Evolutionary conservation across 2,888 invertebrate species (phyloP).

Genomic region (Mayetiola destructor): DNA sequence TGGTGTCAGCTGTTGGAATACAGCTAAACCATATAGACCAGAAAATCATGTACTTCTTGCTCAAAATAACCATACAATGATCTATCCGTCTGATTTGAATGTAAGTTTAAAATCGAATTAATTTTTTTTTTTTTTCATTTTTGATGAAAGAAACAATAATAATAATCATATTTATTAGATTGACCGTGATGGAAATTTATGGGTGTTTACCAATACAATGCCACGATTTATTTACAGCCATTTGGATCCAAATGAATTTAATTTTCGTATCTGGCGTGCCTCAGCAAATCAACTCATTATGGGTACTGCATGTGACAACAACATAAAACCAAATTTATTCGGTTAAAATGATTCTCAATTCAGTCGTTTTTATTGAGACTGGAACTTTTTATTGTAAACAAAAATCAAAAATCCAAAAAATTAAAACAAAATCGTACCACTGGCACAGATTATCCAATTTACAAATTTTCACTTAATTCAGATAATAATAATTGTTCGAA

Average conservation of each 20-base stretch:
- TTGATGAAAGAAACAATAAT: neutral
- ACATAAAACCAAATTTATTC: neutral
- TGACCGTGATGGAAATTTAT: conserved; percentile 13
- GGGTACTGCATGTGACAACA: neutral
- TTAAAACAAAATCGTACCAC: too few relatives aligned
- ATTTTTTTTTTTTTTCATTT: neutral
- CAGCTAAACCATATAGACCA: conserved; percentile 22
- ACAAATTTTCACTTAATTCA: too few relatives aligned
- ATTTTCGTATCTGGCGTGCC: conserved; percentile 48
- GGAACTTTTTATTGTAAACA: neutral
- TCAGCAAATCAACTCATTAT: neutral
- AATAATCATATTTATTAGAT: neutral
- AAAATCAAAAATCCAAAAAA: too few relatives aligned
- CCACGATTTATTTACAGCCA: conserved; percentile 50
- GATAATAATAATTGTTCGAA: too few relatives aligned
- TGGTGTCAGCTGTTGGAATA: conserved; percentile 64
- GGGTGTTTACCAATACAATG: conserved; percentile 41
- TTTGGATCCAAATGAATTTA: conserved; percentile 43
- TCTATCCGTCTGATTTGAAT: conserved; percentile 56
- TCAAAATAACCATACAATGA: conserved; percentile 43
- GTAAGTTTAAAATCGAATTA: conserved; percentile 23
- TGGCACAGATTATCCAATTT: too few relatives aligned
- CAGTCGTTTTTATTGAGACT: neutral
- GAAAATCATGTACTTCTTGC: conserved; percentile 43
- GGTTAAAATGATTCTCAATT: too few relatives aligned